Conservation (phyloP, 2,113 vertebrate genomes). For the Lanius ludovicianus region DNA sequence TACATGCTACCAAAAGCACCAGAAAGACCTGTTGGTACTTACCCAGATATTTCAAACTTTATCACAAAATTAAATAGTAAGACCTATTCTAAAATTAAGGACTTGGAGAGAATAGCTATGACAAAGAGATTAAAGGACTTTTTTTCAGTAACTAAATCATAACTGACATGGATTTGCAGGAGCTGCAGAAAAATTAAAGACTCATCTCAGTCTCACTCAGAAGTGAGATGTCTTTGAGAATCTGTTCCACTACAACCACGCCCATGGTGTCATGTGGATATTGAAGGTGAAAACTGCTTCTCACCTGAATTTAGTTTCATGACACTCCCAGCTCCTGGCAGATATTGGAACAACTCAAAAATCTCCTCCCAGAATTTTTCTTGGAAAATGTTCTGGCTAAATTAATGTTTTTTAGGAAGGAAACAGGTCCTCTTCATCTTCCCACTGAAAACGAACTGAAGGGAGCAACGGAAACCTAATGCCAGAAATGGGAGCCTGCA, state of each 20-base stretch:
- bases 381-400: neutral
- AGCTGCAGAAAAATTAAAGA: neutral
- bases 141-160: neutral
- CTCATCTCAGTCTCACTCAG: neutral
- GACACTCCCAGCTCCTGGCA: neutral
- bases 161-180: neutral
- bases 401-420: neutral
- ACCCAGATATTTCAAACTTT: neutral
- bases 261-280: neutral
- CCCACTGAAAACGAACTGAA: fast-evolving
- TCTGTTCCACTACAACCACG: fast-evolving
- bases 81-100: neutral
- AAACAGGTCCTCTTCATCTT: neutral
- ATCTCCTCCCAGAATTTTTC: neutral
- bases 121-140: neutral
- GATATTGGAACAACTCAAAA: neutral
- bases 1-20: neutral
- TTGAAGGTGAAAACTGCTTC: neutral
- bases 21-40: neutral
- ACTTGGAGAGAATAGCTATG: neutral
- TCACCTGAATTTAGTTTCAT: neutral
- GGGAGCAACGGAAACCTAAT: neutral
- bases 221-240: neutral
- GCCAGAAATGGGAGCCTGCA: neutral
- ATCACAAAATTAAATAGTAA: neutral